These are phyloP conservation scores for Vulpes ferrilata DNA, from an alignment of 2,113 vertebrate species.

Conservation along the genomic window DNA sequence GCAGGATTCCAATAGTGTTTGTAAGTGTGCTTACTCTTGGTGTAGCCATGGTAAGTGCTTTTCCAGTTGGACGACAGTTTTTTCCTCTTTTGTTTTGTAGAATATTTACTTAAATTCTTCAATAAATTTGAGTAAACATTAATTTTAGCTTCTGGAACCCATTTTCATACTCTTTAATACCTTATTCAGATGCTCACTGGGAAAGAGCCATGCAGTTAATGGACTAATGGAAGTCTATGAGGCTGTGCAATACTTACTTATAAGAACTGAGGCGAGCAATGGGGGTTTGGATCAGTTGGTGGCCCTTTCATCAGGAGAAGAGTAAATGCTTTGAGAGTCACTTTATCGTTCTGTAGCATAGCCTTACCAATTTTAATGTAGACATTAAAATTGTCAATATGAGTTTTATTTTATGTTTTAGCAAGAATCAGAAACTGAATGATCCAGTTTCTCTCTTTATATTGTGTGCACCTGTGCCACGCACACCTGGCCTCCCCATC, in stretches of 20 bases:
- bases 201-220: neutral
- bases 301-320: neutral
- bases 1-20: neutral
- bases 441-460: neutral
- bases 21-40: neutral
- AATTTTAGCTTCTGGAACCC: neutral
- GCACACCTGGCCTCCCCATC: neutral
- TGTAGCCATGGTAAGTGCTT: neutral
- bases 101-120: neutral
- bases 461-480: neutral
- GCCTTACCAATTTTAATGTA: neutral
- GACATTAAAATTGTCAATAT: neutral
- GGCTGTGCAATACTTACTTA: neutral
- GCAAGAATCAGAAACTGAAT: neutral
- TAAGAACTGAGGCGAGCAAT: neutral
- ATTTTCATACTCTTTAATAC: neutral
- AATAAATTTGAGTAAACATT: neutral
- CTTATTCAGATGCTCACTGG: neutral
- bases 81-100: neutral
- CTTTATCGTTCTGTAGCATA: neutral
- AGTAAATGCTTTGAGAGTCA: neutral
- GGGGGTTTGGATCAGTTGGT: neutral
- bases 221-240: neutral
- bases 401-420: neutral
- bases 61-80: neutral